These are phyloP conservation scores for Echinops telfairi DNA, from an alignment of 2,113 vertebrate species.

Conservation along the genomic window DNA sequence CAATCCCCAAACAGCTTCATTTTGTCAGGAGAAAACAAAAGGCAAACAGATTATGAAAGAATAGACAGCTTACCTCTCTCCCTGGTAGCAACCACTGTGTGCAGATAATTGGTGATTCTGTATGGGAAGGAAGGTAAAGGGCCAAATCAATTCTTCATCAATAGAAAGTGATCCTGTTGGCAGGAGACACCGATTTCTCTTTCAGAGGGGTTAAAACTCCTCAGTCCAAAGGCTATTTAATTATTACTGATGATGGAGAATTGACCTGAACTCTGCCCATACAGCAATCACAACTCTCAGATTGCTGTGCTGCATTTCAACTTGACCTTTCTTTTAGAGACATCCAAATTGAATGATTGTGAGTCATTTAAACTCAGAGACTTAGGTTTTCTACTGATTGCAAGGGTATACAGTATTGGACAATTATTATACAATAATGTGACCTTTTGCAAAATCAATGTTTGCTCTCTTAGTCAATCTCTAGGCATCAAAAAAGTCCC, in stretches of 20 bases:
- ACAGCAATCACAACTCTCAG: background rate
- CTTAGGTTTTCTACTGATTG: background rate
- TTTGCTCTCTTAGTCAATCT: background rate
- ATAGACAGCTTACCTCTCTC: background rate
- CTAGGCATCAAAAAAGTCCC: background rate
- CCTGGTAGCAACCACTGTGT: no score
- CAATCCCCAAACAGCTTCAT: background rate
- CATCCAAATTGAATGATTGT: background rate
- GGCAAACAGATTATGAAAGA: background rate
- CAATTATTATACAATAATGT: background rate
- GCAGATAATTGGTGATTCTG: background rate
- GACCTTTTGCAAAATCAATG: background rate
- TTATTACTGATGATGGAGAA: constrained; percentile 61
- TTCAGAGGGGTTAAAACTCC: constrained; percentile 41
- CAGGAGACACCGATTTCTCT: background rate
- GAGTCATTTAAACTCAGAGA: constrained; percentile 11
- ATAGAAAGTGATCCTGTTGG: constrained; percentile 63
- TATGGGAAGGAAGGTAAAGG: constrained; percentile 28
- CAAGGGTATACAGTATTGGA: background rate
- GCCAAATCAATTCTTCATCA: constrained; percentile 56
- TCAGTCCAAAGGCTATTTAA: constrained; percentile 52
- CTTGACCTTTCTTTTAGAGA: background rate
- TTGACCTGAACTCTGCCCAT: background rate
- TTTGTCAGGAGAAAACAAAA: background rate
- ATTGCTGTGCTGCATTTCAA: accelerated